Conservation (phyloP, 2,113 vertebrate genomes). For the Ptyas mucosa region DNA sequence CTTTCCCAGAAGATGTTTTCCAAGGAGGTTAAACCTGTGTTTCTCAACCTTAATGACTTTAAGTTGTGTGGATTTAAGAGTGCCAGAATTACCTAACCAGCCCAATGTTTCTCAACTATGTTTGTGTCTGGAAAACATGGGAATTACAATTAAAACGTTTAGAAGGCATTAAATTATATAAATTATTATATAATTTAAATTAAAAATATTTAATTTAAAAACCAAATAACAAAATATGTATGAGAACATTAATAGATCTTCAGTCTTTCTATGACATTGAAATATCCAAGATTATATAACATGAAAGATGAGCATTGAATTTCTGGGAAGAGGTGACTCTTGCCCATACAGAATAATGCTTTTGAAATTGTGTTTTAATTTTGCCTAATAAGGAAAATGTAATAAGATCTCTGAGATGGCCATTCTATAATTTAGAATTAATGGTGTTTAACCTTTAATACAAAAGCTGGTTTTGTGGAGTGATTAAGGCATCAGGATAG, state of each 20-base stretch:
- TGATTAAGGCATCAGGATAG: background rate
- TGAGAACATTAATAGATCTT: background rate
- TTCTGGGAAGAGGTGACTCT: background rate
- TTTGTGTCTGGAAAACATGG: background rate
- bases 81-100: background rate
- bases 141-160: background rate
- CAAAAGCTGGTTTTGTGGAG: background rate
- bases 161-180: background rate
- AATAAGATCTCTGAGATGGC: background rate
- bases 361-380: background rate
- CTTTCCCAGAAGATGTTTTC: background rate
- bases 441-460: background rate
- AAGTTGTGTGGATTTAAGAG: background rate
- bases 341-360: background rate
- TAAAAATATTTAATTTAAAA: background rate
- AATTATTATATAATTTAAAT: too few species aligned
- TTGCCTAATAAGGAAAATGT: background rate
- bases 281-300: background rate
- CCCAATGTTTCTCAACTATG: too few species aligned
- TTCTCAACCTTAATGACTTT: background rate
- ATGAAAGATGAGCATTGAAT: background rate
- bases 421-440: background rate
- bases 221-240: background rate
- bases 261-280: background rate
- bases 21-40: background rate